These are phyloP conservation scores for Sphaerophoria taeniata DNA, from an alignment of 2,888 invertebrate genomes.

Conservation along the genomic window DNA sequence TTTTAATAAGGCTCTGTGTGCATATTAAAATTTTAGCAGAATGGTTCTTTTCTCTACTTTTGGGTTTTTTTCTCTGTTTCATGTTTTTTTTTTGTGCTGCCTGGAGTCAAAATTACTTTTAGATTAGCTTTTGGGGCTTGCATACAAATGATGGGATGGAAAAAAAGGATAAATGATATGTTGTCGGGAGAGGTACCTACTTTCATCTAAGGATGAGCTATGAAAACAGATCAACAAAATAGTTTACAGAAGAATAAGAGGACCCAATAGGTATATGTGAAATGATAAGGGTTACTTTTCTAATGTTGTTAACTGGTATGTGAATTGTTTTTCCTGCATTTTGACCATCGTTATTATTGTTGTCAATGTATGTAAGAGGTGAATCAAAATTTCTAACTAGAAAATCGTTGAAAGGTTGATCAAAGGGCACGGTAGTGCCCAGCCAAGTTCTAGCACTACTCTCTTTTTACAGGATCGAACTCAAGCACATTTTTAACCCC, in stretches of 20 bases:
- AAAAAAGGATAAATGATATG: constrained; percentile 25
- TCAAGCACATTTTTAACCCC: too few relatives aligned
- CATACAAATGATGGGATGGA: constrained; percentile 40
- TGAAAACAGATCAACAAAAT: background rate
- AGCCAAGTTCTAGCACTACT: too few relatives aligned
- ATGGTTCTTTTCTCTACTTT: constrained; percentile 10
- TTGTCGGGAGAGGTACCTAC: constrained; percentile 15
- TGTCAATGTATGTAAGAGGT: too few relatives aligned
- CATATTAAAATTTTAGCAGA: constrained; percentile 22
- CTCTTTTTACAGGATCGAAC: too few relatives aligned
- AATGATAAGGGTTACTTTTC: constrained; percentile 60
- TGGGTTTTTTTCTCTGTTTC: constrained; percentile 3
- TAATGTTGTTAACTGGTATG: constrained; percentile 36
- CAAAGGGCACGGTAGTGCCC: too few relatives aligned
- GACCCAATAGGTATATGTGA: constrained; percentile 26
- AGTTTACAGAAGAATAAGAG: background rate
- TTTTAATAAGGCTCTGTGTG: constrained; percentile 56
- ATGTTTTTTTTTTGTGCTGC: background rate
- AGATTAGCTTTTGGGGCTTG: constrained; percentile 59
- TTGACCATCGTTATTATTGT: too few relatives aligned
- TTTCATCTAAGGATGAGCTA: background rate
- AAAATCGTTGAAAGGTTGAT: too few relatives aligned
- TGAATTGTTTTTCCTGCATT: background rate
- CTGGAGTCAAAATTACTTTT: constrained; percentile 65
- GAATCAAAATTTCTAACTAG: too few relatives aligned